phyloP scores from a whole-genome alignment of 2,888 invertebrate species.

The Formica aserva region DNA sequence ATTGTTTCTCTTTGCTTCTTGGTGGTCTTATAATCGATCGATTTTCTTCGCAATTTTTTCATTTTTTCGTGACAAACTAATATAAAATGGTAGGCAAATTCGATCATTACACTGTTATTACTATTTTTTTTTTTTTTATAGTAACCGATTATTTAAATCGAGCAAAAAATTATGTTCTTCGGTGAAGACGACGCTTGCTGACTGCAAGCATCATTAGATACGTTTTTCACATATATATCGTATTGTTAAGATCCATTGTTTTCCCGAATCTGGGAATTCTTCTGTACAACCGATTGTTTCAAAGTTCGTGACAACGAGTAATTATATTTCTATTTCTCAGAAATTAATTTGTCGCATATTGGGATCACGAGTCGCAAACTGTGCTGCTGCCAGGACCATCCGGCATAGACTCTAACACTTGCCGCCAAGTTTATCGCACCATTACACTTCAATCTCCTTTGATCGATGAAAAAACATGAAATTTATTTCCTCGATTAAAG shows the following conservation, averaged over 20 bases:
- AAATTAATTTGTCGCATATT: constrained; percentile 70
- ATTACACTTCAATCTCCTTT: not conserved
- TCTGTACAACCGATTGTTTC: constrained; percentile 23
- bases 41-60: constrained; percentile 6
- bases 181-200: not conserved
- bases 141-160: not conserved
- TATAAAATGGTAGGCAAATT: constrained; percentile 2
- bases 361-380: constrained; percentile 62
- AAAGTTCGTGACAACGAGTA: constrained; percentile 66
- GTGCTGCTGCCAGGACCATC: constrained; percentile 47
- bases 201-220: not conserved
- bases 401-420: not conserved
- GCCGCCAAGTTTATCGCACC: not conserved
- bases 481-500: not conserved
- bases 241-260: not conserved
- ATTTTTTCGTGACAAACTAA: not conserved
- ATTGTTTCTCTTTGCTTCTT: constrained; percentile 20
- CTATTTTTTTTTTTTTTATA: not conserved
- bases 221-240: not conserved
- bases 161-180: constrained; percentile 3
- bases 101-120: not conserved
- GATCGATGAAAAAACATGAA: not conserved
- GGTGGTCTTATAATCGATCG: constrained; percentile 16
- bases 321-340: constrained; percentile 65
- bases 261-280: constrained; percentile 33